Percentiles rank a stretch among this genome's conserved stretches.
These are phyloP conservation scores for Hydrotaea diabolus DNA, from an alignment of 2,888 invertebrate species.

Conservation along the genomic window DNA sequence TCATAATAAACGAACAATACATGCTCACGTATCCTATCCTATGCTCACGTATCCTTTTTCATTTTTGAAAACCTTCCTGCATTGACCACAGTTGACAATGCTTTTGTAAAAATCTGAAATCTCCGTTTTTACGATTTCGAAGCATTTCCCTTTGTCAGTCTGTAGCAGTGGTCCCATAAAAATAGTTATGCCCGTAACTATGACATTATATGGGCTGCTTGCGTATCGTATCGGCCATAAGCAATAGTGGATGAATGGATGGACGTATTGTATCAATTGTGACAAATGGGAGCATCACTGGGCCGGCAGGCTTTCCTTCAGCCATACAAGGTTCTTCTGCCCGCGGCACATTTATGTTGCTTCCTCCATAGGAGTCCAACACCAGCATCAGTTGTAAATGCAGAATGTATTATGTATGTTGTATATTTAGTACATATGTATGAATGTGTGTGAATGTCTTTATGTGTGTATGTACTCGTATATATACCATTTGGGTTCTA, in stretches of 20 bases:
- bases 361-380: background rate
- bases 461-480: no score
- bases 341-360: slow-evolving; percentile 11
- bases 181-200: slow-evolving; percentile 26
- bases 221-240: background rate
- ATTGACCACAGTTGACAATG: background rate
- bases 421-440: background rate
- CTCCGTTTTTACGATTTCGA: background rate
- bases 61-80: no score
- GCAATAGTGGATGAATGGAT: background rate
- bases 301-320: background rate
- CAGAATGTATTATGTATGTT: background rate
- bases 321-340: background rate
- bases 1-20: no score
- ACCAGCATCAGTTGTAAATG: background rate
- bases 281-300: slow-evolving; percentile 28
- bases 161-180: background rate
- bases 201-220: slow-evolving; percentile 8
- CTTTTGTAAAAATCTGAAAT: slow-evolving; percentile 10
- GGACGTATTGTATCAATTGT: slow-evolving; percentile 11
- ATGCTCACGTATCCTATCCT: no score
- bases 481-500: background rate
- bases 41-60: no score
- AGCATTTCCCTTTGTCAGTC: background rate
- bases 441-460: background rate